Evolutionary conservation across 2,888 invertebrate species (phyloP), one percentile per base, ranked within the genome.

Genomic region (Cinara cedri): DNA sequence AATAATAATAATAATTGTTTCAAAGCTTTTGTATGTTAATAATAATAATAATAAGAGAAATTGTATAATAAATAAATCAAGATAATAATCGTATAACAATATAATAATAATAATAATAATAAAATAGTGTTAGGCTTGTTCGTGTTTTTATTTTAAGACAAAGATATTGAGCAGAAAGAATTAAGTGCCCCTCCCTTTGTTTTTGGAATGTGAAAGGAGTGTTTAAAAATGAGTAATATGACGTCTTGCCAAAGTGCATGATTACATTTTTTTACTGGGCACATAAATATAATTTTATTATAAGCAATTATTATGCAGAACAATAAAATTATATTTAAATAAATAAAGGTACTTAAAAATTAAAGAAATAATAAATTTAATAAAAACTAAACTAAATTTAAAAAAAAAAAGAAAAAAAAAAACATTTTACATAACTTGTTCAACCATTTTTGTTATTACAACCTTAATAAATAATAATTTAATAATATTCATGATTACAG

Each of bases 131-230:
- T 78, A 68, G 68, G 68, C 68, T 68, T 78, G 78, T 78, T 78
- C 78, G 78, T 78, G 78, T 60, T 78, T 78, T 60, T 70, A 78
- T 78, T 78, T 74, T 68, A 78, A 68, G 65, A 76, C 55, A 76
- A 76, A 68, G 76, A 78, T 78, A 78, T 78, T 78, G 78, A 78
- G 78, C 78, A 78, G 78, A 78, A 78, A 78, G 70, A 70, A 70
- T 78, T n/a, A 78, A 78, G 78, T 78, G 78, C 78, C 78, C 60
- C 66, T 78, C 60, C 78, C 66, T 60, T 68, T 70, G 55, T 49
- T 60, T 68, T 68, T 78, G 68, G 78, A 78, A 78, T 68, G 78
- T 70, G 70, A 78, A 70, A 70, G 78, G 78, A 70, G 68, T 78
- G 68, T 62, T 70, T 13, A 57, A 76, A 24, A 68, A 46, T 34